Evolutionary conservation across 2,797 vertebrate genomes (phyloP).

Genomic region (Pseudochirops corinnae): DNA sequence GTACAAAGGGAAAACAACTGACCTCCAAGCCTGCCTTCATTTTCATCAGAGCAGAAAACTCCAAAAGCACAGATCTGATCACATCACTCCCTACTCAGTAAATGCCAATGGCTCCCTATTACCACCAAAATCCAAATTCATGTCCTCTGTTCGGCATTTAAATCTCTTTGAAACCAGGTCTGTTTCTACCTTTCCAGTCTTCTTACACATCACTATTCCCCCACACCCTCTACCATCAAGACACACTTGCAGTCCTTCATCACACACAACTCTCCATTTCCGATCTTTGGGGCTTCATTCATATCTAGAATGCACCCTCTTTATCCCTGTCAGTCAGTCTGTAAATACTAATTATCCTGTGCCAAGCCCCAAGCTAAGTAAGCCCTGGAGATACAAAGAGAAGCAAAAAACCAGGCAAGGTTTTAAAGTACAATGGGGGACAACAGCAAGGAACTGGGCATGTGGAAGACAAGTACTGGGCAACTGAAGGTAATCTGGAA

Average conservation of each 20-base stretch:
- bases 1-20: not conserved
- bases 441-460: not conserved
- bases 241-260: not conserved
- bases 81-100: not conserved
- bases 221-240: not conserved
- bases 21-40: not conserved
- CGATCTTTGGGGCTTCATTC: not conserved
- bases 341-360: not conserved
- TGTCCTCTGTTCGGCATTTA: not conserved
- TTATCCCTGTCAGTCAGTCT: not conserved
- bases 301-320: not conserved
- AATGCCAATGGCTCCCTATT: not conserved
- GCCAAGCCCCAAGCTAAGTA: not conserved
- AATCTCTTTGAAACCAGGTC: not conserved
- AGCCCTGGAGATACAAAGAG: not conserved
- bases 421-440: not conserved
- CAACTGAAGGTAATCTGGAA: not conserved
- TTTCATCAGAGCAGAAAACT: not conserved
- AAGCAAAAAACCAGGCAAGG: not conserved
- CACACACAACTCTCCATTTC: not conserved
- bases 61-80: not conserved
- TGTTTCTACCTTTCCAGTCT: not conserved
- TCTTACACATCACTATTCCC: not conserved
- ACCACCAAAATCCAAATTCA: not conserved
- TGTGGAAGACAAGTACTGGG: not conserved